phyloP scores from a whole-genome alignment of 2,888 invertebrate genomes.

The Thymelicus lineola region DNA sequence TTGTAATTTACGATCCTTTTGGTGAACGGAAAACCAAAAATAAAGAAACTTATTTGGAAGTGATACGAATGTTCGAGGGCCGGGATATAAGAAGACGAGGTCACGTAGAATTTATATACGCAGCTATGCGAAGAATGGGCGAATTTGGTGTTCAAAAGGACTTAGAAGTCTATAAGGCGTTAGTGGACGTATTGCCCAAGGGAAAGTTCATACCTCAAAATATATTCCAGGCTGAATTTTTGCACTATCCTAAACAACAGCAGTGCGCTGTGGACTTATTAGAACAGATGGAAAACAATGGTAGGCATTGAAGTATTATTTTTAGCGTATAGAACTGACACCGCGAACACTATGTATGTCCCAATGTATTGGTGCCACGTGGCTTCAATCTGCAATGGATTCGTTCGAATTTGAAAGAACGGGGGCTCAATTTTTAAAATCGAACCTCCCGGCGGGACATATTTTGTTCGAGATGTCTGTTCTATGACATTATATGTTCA shows the following conservation, averaged over 20 bases:
- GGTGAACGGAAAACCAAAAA: conserved; percentile 80
- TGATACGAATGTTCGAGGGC: conserved; percentile 90
- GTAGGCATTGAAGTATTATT: conserved; percentile 68
- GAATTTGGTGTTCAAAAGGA: conserved; percentile 96
- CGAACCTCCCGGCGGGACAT: too few species aligned
- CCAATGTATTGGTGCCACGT: too few species aligned
- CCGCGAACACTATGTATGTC: too few species aligned
- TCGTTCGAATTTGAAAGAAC: too few species aligned
- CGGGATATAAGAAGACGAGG: conserved; percentile 90
- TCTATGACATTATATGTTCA: too few species aligned
- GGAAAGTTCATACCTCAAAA: conserved; percentile 94
- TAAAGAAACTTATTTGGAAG: conserved; percentile 88
- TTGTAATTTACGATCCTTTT: conserved; percentile 78
- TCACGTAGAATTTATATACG: conserved; percentile 97
- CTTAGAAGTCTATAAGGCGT: conserved; percentile 92
- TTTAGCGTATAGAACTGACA: conserved; percentile 30
- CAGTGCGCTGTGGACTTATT: conserved; percentile 95
- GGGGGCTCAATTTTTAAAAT: too few species aligned
- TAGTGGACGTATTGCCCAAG: conserved; percentile 95
- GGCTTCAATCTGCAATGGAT: too few species aligned
- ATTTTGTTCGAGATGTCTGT: too few species aligned
- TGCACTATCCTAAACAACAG: conserved; percentile 98
- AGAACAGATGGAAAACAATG: conserved; percentile 97
- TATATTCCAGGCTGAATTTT: conserved; percentile 93
- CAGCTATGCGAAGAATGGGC: conserved; percentile 94